A percentile compares a stretch with the other conserved stretches of the same genome.
Conservation (phyloP, 1,140 invertebrate genomes). For the Camponotus pennsylvanicus region DNA sequence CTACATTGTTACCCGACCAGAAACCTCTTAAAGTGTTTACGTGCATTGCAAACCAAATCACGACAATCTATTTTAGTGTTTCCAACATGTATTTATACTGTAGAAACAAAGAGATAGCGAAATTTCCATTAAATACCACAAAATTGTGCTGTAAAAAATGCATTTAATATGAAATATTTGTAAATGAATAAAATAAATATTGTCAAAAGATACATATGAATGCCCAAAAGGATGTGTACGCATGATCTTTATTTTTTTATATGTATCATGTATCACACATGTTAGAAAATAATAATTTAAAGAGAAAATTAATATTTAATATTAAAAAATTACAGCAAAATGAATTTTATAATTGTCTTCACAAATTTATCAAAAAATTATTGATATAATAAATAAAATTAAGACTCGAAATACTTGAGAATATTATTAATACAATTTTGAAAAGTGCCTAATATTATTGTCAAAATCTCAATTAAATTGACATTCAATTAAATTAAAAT, state of each 20-base stretch:
- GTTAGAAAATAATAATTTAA: background rate
- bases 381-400: background rate
- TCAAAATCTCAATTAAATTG: conserved; percentile 16
- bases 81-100: conserved; percentile 12
- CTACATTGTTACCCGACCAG: conserved; percentile 24
- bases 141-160: conserved; percentile 7
- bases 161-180: background rate
- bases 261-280: background rate
- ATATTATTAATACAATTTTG: background rate
- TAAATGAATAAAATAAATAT: background rate
- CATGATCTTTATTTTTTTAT: background rate
- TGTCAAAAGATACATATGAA: background rate
- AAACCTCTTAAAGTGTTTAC: conserved; percentile 60
- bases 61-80: conserved; percentile 8
- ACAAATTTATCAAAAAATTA: background rate
- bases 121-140: background rate
- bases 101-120: background rate
- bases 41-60: conserved; percentile 45
- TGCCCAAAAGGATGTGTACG: too few species aligned
- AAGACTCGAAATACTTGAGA: background rate
- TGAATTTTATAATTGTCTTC: background rate
- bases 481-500: too few species aligned
- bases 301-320: conserved; percentile 9
- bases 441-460: background rate
- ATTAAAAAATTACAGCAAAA: background rate